Base-by-base conservation (phyloP, 1,140 invertebrate genomes). In the Camponotus floridanus region DNA sequence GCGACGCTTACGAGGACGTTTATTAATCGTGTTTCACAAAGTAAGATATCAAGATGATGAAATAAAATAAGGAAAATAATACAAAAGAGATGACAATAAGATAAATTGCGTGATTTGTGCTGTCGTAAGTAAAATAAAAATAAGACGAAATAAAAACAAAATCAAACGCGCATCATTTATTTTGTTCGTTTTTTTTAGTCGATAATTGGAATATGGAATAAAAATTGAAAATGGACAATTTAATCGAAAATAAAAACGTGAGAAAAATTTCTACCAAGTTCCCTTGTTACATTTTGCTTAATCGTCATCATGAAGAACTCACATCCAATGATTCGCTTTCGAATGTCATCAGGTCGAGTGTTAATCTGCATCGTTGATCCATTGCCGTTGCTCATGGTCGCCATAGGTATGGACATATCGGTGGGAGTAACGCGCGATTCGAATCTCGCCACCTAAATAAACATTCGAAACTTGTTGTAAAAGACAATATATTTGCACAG, bases 331-430 rank as follows among this genome's bases (percentile, higher is more conserved):
- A 93, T 90, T 6, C 93, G 92, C 26, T 91, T 93, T 36, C 92
- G 90, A 59, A 94, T 94, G 59, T 94, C 94, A 59, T 94, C 94
- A 0, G 94, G 94, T 5, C 92, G 88, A 39, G 89, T 86, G 67
- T 94, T 94, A 61, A 94, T 90, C 26, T 89, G 92, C 55, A 93
- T 86, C 31, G 92, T 90, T 21, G 93, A 89, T 21, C 91, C 91
- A 21, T 91, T 93, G 18, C 91, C 90, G 70, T 94, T 93, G 76
- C 88, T 94, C 64, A 93, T 86, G 64, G 85, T 93, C 51, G 92
- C 85, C 92, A 94, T 91, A 33, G 92, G 92, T 81, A 94, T 74
- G 51, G 51, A 55, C 89, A 93, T 92, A 61, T 92, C 91, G 13
- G 73, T 48, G 1, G 94, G 92, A 85, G 78, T 93, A 13, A 93